Percentiles rank a stretch among this genome's conserved stretches.
phyloP scores from a whole-genome alignment of 2,113 vertebrate species.

The Porphyrio hochstetteri region DNA sequence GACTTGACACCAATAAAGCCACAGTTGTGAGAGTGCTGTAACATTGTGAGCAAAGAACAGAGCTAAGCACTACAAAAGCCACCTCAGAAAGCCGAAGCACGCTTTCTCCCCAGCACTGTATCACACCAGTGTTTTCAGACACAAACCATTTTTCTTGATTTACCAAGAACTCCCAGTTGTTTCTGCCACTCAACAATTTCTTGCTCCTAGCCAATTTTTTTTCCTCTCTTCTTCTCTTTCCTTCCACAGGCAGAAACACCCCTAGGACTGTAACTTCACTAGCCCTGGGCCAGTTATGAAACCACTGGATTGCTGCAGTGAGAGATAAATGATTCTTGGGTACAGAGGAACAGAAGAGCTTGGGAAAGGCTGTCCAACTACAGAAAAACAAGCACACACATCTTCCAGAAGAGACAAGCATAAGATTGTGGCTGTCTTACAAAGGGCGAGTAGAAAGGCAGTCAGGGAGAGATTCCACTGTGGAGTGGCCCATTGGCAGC shows the following conservation, averaged over 20 bases:
- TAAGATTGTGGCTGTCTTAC: neutral
- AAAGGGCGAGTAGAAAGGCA: neutral
- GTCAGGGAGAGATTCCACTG: neutral
- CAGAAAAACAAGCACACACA: neutral
- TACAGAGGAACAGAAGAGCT: neutral
- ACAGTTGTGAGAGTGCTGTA: neutral
- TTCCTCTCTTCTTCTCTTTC: neutral
- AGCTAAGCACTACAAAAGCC: neutral
- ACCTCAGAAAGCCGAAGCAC: neutral
- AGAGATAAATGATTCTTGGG: neutral
- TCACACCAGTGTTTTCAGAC: neutral
- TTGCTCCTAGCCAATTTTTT: neutral
- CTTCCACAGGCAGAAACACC: neutral
- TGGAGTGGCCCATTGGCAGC: too few species aligned
- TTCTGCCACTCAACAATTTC: neutral
- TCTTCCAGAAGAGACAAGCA: neutral
- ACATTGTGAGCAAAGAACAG: neutral
- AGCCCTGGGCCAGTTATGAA: neutral
- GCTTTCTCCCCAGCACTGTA: neutral
- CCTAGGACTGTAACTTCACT: neutral
- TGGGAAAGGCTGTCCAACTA: neutral
- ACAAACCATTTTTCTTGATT: conserved; percentile 23
- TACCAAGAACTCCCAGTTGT: neutral
- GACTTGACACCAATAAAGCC: neutral
- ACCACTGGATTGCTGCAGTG: neutral